Evolutionary conservation across 2,113 vertebrate species (phyloP).

Genomic region (Phaethornis superciliosus): DNA sequence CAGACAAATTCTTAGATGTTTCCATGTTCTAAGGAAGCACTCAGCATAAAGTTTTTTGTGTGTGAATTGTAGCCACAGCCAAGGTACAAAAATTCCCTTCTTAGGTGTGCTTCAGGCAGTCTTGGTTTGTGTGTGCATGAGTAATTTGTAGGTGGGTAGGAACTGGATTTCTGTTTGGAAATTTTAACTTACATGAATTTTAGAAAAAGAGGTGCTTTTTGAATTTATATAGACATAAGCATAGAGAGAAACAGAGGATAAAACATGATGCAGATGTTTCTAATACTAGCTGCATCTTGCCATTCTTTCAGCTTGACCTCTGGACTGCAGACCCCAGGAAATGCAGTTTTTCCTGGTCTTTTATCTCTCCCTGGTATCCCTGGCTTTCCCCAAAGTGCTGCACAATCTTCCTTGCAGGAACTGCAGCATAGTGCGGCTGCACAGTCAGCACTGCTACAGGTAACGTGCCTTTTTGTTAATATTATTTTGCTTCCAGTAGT

Average conservation of each 20-base stretch:
- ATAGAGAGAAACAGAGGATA: neutral
- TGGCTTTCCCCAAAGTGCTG: constrained; percentile 86
- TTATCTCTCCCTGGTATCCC: constrained; percentile 92
- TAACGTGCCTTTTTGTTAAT: constrained; percentile 28
- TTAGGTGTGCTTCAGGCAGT: neutral
- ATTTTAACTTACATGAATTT: neutral
- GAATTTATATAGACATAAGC: neutral
- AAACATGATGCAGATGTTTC: neutral
- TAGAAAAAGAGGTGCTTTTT: neutral
- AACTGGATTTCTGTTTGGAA: neutral
- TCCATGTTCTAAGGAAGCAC: neutral
- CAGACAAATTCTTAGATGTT: neutral
- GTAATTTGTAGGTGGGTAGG: neutral
- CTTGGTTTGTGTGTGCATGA: neutral
- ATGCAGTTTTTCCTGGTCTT: constrained; percentile 89
- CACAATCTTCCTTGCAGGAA: constrained; percentile 85
- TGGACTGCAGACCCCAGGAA: constrained; percentile 87
- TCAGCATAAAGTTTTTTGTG: neutral
- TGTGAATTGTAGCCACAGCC: neutral
- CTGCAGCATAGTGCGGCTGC: constrained; percentile 87
- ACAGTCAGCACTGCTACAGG: constrained; percentile 92
- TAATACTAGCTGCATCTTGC: neutral
- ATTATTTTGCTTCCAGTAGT: neutral
- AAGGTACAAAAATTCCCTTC: neutral
- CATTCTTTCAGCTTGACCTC: constrained; percentile 81